Percentiles rank a stretch among this genome's conserved stretches.
Conservation (phyloP, 2,113 vertebrate genomes). For the Chaetura pelagica region DNA sequence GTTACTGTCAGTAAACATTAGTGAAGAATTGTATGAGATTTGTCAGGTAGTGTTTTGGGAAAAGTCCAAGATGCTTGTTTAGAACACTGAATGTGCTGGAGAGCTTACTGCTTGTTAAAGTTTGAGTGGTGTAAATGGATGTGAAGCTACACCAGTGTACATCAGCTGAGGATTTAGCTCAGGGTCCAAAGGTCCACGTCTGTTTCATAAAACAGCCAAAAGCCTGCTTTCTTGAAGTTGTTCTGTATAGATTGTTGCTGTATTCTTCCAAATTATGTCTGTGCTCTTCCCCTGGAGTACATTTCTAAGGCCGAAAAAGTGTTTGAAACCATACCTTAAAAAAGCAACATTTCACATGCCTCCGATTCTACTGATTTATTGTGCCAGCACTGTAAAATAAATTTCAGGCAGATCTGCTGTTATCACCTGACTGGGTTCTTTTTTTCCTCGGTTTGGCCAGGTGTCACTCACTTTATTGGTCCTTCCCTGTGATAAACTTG, state of each 20-base stretch:
- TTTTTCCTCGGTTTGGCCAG: neutral
- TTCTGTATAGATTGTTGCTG: neutral
- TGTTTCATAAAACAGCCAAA: neutral
- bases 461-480: neutral
- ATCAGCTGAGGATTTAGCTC: neutral
- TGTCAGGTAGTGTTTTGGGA: neutral
- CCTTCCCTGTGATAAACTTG: neutral
- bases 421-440: neutral
- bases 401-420: neutral
- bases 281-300: neutral
- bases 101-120: neutral
- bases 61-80: neutral
- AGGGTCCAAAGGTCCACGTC: neutral
- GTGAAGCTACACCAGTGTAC: fast-evolving
- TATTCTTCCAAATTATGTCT: neutral
- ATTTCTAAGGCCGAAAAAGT: neutral
- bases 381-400: neutral
- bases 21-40: neutral
- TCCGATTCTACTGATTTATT: neutral
- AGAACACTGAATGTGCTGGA: neutral
- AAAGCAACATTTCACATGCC: neutral
- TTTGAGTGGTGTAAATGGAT: fast-evolving
- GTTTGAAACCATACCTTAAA: neutral
- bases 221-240: neutral
- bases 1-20: neutral